Base-by-base conservation (phyloP, 2,888 invertebrate genomes). In the Tetanocera ferruginea region DNA sequence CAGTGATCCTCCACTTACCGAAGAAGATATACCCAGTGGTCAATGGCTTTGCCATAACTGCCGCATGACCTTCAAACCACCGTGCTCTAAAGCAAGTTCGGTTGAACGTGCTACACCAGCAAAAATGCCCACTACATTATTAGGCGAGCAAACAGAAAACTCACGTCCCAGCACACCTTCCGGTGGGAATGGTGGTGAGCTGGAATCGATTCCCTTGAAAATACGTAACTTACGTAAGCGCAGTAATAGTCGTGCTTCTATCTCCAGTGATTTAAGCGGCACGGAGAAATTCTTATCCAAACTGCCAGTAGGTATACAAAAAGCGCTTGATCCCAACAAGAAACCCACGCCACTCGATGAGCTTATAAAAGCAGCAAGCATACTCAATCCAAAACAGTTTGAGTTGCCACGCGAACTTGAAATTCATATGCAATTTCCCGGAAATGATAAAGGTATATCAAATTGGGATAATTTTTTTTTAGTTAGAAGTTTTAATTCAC, bases 1-100 rank as follows among this genome's bases (percentile, higher is more conserved):
- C 88, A 97, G 97, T 91, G 96, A 98, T 91, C 99, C 98, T 2
- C 98, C 98, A 0, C 90, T 99, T 76, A 95, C 95, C 78, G 96
- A 96, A 86, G 93, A 94, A 82, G 96, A 97, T 86, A 95, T 98
- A 82, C 98, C 98, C 0, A 92, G 93, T 69, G 97, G 98, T 0
- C 94, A 97, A 88, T 98, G 98, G 97, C 90, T 97, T 81, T 98
- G 98, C 86, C 95, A 96, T 83, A 93, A 95, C 83, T 98, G 98
- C 88, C 91, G 88, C 14, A 90, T 89, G 89, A 87, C 86, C 1
- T 82, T 87, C 55, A 89, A 88, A 76, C 84, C 88, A 4, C 78
- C 84, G 3, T 81, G 83, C 31, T 91, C 79, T 91, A n/a, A n/a
- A 11, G 92, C 80, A 81, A 90, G 77, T 90, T 90, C 83, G 89